Evolutionary conservation across 2,888 invertebrate species (phyloP).

Genomic region (Augiades crinisus): DNA sequence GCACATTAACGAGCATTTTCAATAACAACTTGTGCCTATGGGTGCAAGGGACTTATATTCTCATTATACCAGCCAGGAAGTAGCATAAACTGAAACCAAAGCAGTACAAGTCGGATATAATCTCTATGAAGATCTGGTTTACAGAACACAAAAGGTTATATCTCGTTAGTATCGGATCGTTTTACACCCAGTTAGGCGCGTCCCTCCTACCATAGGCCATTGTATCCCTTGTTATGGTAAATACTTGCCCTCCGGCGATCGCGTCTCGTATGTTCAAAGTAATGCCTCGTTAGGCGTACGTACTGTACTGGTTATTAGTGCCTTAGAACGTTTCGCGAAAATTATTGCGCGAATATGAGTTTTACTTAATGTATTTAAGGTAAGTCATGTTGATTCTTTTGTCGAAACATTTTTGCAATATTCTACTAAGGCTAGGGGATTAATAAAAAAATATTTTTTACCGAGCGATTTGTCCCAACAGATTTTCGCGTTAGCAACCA

Average conservation of each 20-base stretch:
- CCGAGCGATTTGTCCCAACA: no score
- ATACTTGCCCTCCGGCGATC: conserved; percentile 53
- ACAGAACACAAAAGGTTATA: conserved; percentile 35
- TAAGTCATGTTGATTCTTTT: no score
- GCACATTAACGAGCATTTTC: no score
- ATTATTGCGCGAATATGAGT: neutral
- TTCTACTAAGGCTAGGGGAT: no score
- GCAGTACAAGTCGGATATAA: conserved; percentile 22
- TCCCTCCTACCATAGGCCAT: conserved; percentile 38
- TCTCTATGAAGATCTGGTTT: conserved; percentile 31
- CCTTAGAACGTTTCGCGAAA: neutral
- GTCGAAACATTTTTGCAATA: no score
- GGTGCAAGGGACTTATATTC: no score
- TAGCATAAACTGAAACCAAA: conserved; percentile 22
- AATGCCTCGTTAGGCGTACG: conserved; percentile 11
- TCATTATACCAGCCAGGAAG: conserved; percentile 16
- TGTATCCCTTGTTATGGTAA: conserved; percentile 70
- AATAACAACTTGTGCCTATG: no score
- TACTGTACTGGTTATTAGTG: conserved; percentile 6
- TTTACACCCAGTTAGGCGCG: conserved; percentile 69
- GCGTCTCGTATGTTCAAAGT: conserved; percentile 27
- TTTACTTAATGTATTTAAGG: no score
- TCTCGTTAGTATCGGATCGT: conserved; percentile 49
- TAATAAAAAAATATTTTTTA: no score
- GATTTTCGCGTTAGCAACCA: no score